Conservation (phyloP, 1,140 invertebrate species). For the Tribolium madens region DNA sequence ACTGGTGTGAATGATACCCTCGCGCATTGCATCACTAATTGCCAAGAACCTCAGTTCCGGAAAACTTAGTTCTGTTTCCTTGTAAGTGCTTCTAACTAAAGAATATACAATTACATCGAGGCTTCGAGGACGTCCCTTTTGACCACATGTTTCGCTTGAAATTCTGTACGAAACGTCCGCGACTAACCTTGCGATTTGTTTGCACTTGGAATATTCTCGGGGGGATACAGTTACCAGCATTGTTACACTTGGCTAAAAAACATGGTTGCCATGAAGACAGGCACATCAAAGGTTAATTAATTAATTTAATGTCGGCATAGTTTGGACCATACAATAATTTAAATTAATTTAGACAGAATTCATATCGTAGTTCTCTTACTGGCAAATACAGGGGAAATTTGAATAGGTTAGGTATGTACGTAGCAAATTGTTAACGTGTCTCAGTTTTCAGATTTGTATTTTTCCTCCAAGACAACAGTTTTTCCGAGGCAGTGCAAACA, state of each 20-base stretch:
- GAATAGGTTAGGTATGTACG: too few species aligned
- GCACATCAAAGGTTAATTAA: conserved; percentile 25
- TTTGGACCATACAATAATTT: background rate
- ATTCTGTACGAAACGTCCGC: conserved; percentile 41
- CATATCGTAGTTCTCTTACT: too few species aligned
- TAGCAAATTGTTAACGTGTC: background rate
- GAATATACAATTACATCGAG: conserved; percentile 25
- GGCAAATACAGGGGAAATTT: too few species aligned
- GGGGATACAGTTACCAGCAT: conserved; percentile 14
- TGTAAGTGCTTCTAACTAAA: conserved; percentile 12
- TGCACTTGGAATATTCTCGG: conserved; percentile 1
- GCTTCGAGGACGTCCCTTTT: conserved; percentile 8
- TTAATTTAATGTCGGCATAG: background rate
- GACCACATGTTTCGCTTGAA: conserved; percentile 42
- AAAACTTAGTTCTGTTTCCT: conserved; percentile 38
- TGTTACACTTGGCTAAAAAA: background rate
- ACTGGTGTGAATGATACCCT: conserved; percentile 53
- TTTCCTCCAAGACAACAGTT: conserved; percentile 6
- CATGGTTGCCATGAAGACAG: background rate
- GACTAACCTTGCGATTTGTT: conserved; percentile 23
- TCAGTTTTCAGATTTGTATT: conserved; percentile 11
- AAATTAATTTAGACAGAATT: background rate
- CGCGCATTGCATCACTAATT: conserved; percentile 56
- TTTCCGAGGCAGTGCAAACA: conserved; percentile 25
- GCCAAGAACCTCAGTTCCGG: conserved; percentile 50